Percentiles rank a stretch among this genome's conserved stretches.
Conservation (phyloP, 2,113 vertebrate genomes). For the Calonectris borealis region DNA sequence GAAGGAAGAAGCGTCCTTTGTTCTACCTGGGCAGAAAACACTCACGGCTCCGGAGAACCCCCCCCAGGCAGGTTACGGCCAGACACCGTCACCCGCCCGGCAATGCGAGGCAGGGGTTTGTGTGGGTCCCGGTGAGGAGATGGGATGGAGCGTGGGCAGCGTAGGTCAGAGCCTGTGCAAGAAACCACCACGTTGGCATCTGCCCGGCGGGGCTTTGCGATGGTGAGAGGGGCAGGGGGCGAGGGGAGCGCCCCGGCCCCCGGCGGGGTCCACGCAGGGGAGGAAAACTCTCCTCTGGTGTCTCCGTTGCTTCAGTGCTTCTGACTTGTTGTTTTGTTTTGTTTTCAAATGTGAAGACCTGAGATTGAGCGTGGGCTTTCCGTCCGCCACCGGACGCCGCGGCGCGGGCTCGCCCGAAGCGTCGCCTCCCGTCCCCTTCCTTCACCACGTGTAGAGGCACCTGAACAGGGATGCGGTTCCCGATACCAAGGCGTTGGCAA, state of each 20-base stretch:
- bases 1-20: neutral
- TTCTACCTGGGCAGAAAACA: neutral
- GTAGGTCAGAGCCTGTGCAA: neutral
- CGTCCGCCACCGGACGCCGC: slow-evolving; percentile 7
- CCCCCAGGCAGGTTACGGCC: neutral
- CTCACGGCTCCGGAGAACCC: neutral
- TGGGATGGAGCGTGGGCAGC: neutral
- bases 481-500: slow-evolving; percentile 62
- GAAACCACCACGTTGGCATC: neutral
- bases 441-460: slow-evolving; percentile 70
- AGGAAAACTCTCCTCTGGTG: neutral
- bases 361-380: slow-evolving; percentile 77
- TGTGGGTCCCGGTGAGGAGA: neutral
- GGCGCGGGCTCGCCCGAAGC: slow-evolving; percentile 47
- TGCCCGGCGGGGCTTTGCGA: neutral
- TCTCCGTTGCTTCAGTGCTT: slow-evolving; percentile 33
- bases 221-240: neutral
- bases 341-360: slow-evolving; percentile 73
- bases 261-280: neutral
- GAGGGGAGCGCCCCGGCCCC: neutral
- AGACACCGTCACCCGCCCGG: neutral
- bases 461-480: slow-evolving; percentile 69
- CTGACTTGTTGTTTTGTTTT: slow-evolving; percentile 20
- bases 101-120: neutral
- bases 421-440: slow-evolving; percentile 45